phyloP scores from a whole-genome alignment of 2,888 invertebrate genomes.

The Malacosoma neustria region DNA sequence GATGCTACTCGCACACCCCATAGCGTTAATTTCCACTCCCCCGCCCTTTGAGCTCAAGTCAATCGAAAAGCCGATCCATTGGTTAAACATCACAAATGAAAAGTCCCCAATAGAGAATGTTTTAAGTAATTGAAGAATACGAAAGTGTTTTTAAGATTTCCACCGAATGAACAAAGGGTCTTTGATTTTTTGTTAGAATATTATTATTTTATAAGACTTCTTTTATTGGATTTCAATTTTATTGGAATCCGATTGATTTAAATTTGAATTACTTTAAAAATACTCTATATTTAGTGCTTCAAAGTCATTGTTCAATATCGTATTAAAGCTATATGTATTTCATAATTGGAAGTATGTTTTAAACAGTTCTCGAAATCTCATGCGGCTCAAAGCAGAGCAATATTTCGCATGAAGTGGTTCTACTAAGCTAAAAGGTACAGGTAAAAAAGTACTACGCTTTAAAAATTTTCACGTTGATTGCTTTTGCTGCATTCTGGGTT shows the following conservation, averaged over 20 bases:
- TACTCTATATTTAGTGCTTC: too few relatives aligned
- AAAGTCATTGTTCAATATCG: too few relatives aligned
- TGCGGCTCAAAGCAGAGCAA: too few relatives aligned
- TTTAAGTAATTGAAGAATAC: constrained; percentile 67
- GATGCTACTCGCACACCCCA: constrained; percentile 60
- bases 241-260: neutral
- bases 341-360: too few relatives aligned
- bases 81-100: constrained; percentile 72
- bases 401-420: too few relatives aligned
- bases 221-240: neutral
- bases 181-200: constrained; percentile 23
- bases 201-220: constrained; percentile 7
- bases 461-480: too few relatives aligned
- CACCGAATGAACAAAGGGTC: constrained; percentile 35
- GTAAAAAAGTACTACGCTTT: too few relatives aligned
- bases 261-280: too few relatives aligned
- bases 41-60: constrained; percentile 69
- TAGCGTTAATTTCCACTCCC: constrained; percentile 61
- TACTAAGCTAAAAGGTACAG: too few relatives aligned
- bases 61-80: constrained; percentile 70
- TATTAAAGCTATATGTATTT: too few relatives aligned
- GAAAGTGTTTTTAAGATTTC: constrained; percentile 64
- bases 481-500: too few relatives aligned
- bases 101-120: constrained; percentile 61
- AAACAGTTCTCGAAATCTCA: too few relatives aligned